These are phyloP conservation scores for Corythoichthys intestinalis DNA, from an alignment of 2,113 vertebrate species.

Conservation along the genomic window DNA sequence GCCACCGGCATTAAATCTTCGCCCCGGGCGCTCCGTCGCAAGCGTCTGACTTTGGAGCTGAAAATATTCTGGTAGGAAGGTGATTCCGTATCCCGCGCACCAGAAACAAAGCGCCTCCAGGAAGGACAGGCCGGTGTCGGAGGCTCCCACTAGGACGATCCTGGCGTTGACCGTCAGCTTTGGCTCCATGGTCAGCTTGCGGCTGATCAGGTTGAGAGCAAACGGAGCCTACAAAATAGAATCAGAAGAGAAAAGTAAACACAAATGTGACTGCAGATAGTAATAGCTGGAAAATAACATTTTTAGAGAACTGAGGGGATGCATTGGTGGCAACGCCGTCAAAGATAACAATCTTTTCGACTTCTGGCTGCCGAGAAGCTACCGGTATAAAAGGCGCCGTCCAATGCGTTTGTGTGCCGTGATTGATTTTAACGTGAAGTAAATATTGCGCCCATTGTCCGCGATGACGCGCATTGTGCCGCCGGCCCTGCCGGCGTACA, in stretches of 20 bases:
- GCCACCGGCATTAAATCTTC: background rate
- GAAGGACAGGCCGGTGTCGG: conserved; percentile 84
- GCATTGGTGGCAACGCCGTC: too few relatives aligned
- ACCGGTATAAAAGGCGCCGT: too few relatives aligned
- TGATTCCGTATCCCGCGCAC: conserved; percentile 65
- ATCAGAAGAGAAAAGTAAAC: conserved; percentile 25
- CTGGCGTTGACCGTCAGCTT: conserved; percentile 80
- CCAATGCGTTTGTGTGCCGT: too few relatives aligned
- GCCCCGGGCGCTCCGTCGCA: background rate
- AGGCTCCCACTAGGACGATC: conserved; percentile 91
- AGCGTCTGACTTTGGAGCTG: background rate
- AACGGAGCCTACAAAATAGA: conserved; percentile 68
- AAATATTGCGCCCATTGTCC: too few relatives aligned
- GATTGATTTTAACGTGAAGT: too few relatives aligned
- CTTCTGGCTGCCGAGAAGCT: too few relatives aligned
- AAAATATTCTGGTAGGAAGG: background rate
- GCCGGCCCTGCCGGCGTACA: too few relatives aligned
- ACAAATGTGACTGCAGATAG: too few relatives aligned
- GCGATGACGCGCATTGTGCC: too few relatives aligned
- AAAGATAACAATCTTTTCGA: too few relatives aligned
- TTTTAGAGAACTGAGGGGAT: too few relatives aligned
- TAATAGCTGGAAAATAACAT: too few relatives aligned
- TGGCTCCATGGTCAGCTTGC: conserved; percentile 84
- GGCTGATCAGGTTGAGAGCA: conserved; percentile 83
- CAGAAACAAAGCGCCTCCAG: conserved; percentile 83